These are phyloP conservation scores for Cephus pygmeus DNA, from an alignment of 2,888 invertebrate genomes.

Conservation along the genomic window DNA sequence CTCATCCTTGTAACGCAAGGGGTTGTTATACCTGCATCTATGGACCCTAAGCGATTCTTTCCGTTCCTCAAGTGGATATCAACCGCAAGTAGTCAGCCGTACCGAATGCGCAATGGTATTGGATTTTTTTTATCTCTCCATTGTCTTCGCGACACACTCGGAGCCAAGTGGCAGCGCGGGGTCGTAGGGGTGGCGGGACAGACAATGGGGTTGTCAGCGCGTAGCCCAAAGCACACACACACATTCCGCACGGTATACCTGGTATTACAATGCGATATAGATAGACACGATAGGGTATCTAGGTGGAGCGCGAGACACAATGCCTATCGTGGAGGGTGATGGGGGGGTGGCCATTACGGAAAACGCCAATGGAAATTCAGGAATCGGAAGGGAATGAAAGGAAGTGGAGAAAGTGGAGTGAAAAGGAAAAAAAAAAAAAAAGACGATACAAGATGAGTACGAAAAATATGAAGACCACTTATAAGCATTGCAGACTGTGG, in stretches of 20 bases:
- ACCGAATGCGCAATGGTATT: conserved; percentile 12
- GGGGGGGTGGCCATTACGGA: background rate
- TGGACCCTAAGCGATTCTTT: too few species aligned
- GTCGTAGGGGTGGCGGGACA: conserved; percentile 15
- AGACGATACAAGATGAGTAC: too few species aligned
- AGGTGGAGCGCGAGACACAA: background rate
- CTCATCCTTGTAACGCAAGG: too few species aligned
- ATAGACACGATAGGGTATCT: background rate
- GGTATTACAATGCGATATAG: background rate
- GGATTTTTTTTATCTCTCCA: conserved; percentile 24
- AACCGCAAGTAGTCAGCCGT: too few species aligned
- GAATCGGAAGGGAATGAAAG: conserved; percentile 2
- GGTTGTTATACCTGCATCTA: too few species aligned
- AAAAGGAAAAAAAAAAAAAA: background rate
- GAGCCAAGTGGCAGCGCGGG: conserved; percentile 20
- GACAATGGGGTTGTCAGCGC: conserved; percentile 35
- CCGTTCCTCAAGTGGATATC: too few species aligned
- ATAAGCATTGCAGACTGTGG: too few species aligned
- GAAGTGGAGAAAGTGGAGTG: background rate
- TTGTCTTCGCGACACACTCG: conserved; percentile 28
- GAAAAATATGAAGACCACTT: too few species aligned
- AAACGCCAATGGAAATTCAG: conserved; percentile 2
- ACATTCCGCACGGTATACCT: background rate
- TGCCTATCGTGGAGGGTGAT: background rate
- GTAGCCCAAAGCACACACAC: conserved; percentile 19